Conservation (phyloP, 2,113 vertebrate genomes). For the human region GRCh38 chr21:19816501-19817000, state of each 20-base stretch:
- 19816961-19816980: background rate
- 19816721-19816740: background rate
- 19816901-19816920: background rate
- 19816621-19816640: too few species aligned
- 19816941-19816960: background rate
- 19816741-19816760: background rate
- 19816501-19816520: too few species aligned
- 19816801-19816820: background rate
- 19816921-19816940: background rate
- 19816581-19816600: too few species aligned
- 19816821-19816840: background rate
- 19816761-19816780: background rate
- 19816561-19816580: too few species aligned
- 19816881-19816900: conserved; percentile 23
- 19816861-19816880: background rate
- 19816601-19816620: too few species aligned
- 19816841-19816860: background rate
- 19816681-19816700: too few species aligned
- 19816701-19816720: too few species aligned
- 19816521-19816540: too few species aligned
- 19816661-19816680: too few species aligned
- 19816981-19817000: background rate
- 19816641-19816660: too few species aligned
- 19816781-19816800: background rate
- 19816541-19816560: too few species aligned